phyloP scores from a whole-genome alignment of 2,888 invertebrate genomes.

The Lasius fuliginosus region DNA sequence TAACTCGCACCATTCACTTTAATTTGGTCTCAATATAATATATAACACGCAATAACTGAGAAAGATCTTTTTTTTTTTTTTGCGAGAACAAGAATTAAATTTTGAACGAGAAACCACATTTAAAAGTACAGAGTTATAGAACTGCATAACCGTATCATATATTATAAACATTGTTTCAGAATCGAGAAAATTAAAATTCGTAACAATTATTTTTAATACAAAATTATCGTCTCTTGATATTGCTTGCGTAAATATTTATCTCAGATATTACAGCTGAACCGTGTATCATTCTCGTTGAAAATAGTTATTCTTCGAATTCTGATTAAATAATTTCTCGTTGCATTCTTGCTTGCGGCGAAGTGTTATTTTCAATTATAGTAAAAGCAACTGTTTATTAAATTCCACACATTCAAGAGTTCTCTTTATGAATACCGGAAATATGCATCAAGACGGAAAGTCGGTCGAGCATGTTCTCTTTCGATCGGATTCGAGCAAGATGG shows the following conservation, averaged over 20 bases:
- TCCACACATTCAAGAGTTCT: conserved; percentile 40
- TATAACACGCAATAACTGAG: conserved; percentile 28
- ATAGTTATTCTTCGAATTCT: conserved; percentile 29
- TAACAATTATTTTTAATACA: neutral
- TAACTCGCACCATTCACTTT: conserved; percentile 20
- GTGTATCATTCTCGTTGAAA: conserved; percentile 15
- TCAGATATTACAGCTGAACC: neutral
- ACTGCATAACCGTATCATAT: too few species aligned
- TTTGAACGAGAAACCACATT: neutral
- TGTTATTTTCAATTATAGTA: conserved; percentile 52
- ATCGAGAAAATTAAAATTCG: neutral
- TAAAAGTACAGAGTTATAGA: neutral
- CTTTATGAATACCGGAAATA: conserved; percentile 24
- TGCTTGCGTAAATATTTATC: conserved; percentile 25
- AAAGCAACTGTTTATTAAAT: conserved; percentile 54
- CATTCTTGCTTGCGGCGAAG: conserved; percentile 49
- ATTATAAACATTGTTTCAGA: neutral
- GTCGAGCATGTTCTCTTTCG: conserved; percentile 39
- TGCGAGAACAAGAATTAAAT: conserved; percentile 23
- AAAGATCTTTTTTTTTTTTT: conserved; percentile 6
- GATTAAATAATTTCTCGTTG: conserved; percentile 48
- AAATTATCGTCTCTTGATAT: neutral
- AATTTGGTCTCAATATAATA: conserved; percentile 32
- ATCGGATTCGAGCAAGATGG: conserved; percentile 25
- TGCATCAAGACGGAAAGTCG: conserved; percentile 33